Percentiles rank a stretch among this genome's conserved stretches.
Evolutionary conservation across 2,113 vertebrate species (phyloP).

Genomic region (Eptatretus burgeri): DNA sequence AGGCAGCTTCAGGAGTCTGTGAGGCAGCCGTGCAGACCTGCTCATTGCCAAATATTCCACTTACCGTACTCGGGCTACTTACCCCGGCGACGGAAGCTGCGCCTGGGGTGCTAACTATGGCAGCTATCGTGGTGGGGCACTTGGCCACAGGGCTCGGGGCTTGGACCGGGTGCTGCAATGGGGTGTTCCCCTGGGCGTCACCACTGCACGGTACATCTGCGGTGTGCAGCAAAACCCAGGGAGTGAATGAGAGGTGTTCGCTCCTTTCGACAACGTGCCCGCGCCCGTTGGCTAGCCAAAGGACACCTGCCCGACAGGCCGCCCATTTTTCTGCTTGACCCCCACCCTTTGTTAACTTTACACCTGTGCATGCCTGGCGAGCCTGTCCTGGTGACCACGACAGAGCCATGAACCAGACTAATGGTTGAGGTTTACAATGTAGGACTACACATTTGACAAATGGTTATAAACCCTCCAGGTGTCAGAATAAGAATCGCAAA

Average conservation of each 20-base stretch:
- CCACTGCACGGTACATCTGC: conserved; percentile 1
- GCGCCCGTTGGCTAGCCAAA: too few species aligned
- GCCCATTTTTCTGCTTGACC: too few species aligned
- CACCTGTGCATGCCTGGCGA: too few species aligned
- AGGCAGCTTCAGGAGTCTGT: neutral
- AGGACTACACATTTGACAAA: too few species aligned
- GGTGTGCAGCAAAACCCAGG: neutral
- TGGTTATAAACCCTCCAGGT: too few species aligned
- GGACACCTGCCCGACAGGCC: too few species aligned
- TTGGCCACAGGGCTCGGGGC: neutral
- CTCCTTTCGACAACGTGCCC: too few species aligned
- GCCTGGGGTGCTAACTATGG: conserved; percentile 3
- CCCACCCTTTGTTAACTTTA: too few species aligned
- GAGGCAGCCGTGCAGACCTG: neutral
- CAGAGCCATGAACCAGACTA: too few species aligned
- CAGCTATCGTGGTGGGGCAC: neutral
- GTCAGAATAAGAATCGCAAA: too few species aligned
- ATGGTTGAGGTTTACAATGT: too few species aligned
- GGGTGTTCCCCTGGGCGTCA: neutral
- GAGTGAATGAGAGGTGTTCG: neutral
- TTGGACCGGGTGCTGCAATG: conserved; percentile 4
- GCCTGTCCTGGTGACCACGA: too few species aligned
- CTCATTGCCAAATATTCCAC: neutral
- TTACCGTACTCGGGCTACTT: conserved; percentile 1
- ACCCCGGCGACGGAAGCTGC: conserved; percentile 2